Conservation (phyloP, 2,888 invertebrate species). For the Trissolcus japonicus region DNA sequence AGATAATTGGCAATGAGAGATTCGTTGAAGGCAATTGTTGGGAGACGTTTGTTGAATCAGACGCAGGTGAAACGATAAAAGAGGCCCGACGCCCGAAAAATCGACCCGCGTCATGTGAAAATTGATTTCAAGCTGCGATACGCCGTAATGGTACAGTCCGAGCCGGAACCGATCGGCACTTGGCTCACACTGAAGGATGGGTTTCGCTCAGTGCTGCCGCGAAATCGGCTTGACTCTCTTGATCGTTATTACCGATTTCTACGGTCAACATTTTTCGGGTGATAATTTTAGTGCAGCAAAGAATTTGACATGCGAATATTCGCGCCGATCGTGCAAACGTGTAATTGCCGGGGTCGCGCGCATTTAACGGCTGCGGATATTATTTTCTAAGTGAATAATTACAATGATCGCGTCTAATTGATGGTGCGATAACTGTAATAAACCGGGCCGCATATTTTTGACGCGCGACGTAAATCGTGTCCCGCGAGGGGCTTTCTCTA, state of each 20-base stretch:
- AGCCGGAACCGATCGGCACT: slow-evolving; percentile 19
- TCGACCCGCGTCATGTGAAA: slow-evolving; percentile 3
- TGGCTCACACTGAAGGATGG: not conserved
- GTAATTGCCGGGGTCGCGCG: not conserved
- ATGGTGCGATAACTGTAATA: slow-evolving; percentile 40
- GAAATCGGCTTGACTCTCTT: slow-evolving; percentile 11
- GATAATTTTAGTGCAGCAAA: slow-evolving; percentile 15
- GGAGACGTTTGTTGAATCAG: not conserved
- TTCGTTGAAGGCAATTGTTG: slow-evolving; percentile 1
- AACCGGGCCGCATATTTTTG: slow-evolving; percentile 31
- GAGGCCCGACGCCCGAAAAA: not conserved
- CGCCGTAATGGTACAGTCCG: slow-evolving; percentile 2
- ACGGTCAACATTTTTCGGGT: slow-evolving; percentile 10
- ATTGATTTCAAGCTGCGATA: slow-evolving; percentile 26
- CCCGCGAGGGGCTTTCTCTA: slow-evolving; percentile 39
- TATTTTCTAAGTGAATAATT: slow-evolving; percentile 42
- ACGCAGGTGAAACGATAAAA: slow-evolving; percentile 1
- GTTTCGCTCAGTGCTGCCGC: slow-evolving; percentile 8
- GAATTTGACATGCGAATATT: slow-evolving; percentile 3
- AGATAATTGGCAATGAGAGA: slow-evolving; percentile 7
- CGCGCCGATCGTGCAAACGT: not conserved
- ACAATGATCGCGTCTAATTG: slow-evolving; percentile 19
- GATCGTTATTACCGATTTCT: slow-evolving; percentile 25
- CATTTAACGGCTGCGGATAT: not conserved
- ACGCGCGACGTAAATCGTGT: slow-evolving; percentile 41